These are phyloP conservation scores for Periparus ater DNA, from an alignment of 2,797 vertebrate genomes.

Conservation along the genomic window DNA sequence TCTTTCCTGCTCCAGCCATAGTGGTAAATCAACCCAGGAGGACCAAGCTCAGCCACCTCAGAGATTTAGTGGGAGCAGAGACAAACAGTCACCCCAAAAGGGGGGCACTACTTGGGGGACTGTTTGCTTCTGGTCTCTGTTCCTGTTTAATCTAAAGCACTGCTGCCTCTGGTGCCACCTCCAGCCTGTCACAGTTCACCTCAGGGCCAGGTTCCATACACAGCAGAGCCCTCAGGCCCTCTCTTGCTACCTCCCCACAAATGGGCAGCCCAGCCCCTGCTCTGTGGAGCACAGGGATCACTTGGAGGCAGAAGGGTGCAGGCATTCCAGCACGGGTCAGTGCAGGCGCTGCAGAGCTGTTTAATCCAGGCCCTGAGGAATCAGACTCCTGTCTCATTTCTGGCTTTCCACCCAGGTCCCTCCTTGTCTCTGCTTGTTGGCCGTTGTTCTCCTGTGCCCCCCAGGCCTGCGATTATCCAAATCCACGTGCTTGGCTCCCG, in stretches of 20 bases:
- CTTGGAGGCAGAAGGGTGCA: accelerated
- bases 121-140: background rate
- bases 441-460: background rate
- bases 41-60: background rate
- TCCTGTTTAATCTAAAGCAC: background rate
- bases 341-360: background rate
- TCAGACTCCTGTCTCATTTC: background rate
- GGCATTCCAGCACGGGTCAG: accelerated
- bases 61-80: background rate
- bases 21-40: background rate
- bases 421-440: conserved; percentile 10
- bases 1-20: background rate
- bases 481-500: background rate
- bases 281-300: accelerated
- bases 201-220: accelerated
- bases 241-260: accelerated
- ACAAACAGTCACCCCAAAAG: background rate
- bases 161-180: accelerated
- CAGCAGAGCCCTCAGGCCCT: background rate
- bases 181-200: background rate
- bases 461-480: background rate
- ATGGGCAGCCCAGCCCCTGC: background rate
- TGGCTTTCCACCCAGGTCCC: background rate
- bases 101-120: accelerated
- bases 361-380: background rate